These are phyloP conservation scores for Panagrolaimus sp. DNA, from an alignment of 1,140 invertebrate genomes.

Conservation along the genomic window DNA sequence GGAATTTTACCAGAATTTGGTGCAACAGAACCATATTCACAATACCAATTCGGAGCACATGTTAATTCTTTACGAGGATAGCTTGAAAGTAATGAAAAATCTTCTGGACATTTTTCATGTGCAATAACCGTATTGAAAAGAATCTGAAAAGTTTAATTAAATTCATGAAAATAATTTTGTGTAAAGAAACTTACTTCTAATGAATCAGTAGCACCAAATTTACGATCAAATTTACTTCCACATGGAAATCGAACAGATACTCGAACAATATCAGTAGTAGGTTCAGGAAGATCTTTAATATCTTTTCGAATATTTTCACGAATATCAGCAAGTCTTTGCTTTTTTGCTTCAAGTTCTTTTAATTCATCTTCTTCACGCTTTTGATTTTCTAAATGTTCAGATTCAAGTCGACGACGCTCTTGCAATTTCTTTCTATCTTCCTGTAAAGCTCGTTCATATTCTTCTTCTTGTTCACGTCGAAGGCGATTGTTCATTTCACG, in stretches of 20 bases:
- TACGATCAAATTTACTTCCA: constrained; percentile 30
- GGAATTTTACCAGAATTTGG: constrained; percentile 17
- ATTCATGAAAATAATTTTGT: neutral
- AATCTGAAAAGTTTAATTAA: constrained; percentile 24
- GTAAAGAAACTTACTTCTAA: constrained; percentile 24
- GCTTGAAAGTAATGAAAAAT: constrained; percentile 35
- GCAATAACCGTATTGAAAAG: constrained; percentile 36
- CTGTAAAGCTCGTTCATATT: constrained; percentile 34
- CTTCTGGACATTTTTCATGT: constrained; percentile 35
- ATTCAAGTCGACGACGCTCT: constrained; percentile 29
- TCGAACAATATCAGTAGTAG: constrained; percentile 24
- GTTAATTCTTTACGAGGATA: constrained; percentile 32
- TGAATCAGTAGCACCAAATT: constrained; percentile 29
- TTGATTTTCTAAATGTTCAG: constrained; percentile 22
- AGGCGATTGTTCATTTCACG: constrained; percentile 30
- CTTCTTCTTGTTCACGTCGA: constrained; percentile 34
- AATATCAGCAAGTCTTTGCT: constrained; percentile 21
- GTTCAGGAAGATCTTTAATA: constrained; percentile 1
- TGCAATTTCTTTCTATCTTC: constrained; percentile 28
- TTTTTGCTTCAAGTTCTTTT: constrained; percentile 10
- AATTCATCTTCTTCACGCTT: constrained; percentile 28
- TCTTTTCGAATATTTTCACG: constrained; percentile 23
- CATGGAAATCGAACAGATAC: constrained; percentile 32
- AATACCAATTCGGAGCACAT: constrained; percentile 38
- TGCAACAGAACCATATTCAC: constrained; percentile 22